Base-by-base conservation (phyloP, 1,140 invertebrate species). In the Aphelenchoides fujianensis region DNA sequence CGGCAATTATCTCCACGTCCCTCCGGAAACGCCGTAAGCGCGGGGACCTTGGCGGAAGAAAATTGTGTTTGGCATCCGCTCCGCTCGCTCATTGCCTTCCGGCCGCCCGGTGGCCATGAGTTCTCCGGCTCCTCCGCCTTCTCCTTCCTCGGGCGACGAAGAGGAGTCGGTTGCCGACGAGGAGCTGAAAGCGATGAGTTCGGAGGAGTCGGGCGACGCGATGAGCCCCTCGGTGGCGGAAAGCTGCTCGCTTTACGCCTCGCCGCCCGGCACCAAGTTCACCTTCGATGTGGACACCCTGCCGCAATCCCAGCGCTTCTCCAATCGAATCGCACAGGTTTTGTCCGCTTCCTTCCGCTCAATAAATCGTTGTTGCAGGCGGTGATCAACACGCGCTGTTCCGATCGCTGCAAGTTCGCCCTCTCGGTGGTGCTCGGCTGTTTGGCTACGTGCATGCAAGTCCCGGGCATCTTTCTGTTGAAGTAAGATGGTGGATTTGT, bases 311-410 rank as follows among this genome's bases (percentile, higher is more conserved):
- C 55, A 59, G 7, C 55, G 34, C 34, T 59, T 59, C 5, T 59
- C 55, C 28, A 59, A 59, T 59, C 55, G 55, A 59, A 7, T 59
- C 12, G 55, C 5, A 5, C 28, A 59, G 12, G 55, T 59, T n/a
- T n/a, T n/a, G n/a, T n/a, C n/a, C n/a, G n/a, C n/a, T n/a, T n/a
- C n/a, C n/a, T n/a, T n/a, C n/a, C n/a, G n/a, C n/a, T n/a, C n/a
- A n/a, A n/a, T n/a, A n/a, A n/a, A n/a, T n/a, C n/a, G n/a, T n/a
- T n/a, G n/a, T 19, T 76, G 34, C 16, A 76, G 74, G 54, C 41
- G 5, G 30, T 76, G n/a, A 76, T 74, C 31, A 73, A 73, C 3
- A 73, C 53, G 55, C 37, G 73, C 12, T 73, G 72, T 57, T 32
- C 73, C 32, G 73, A 75, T 3, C 19, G 34, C 16, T 63, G 64